phyloP scores from a whole-genome alignment of 2,113 vertebrate species.

The Sceloporus undulatus region DNA sequence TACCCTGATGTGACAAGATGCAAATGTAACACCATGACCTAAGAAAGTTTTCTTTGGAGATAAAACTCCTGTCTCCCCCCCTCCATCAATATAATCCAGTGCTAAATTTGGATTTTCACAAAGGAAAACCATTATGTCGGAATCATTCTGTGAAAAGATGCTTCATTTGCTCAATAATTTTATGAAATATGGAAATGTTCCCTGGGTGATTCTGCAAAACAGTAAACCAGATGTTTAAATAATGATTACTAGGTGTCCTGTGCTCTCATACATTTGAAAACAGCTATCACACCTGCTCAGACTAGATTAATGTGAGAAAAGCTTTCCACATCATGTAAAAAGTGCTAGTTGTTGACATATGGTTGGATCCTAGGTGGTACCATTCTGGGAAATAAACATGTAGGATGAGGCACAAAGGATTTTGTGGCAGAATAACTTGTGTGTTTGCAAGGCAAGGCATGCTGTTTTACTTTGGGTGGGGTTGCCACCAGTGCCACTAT shows the following conservation, averaged over 20 bases:
- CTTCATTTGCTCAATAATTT: constrained; percentile 16
- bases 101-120: neutral
- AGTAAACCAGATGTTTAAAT: constrained; percentile 31
- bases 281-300: neutral
- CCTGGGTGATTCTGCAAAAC: constrained; percentile 10
- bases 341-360: neutral
- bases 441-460: neutral
- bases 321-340: constrained; percentile 7
- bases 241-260: neutral
- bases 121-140: neutral
- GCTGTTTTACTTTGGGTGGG: neutral
- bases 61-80: too few relatives aligned
- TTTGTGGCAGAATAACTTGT: neutral
- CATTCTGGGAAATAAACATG: constrained; percentile 25
- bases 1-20: neutral
- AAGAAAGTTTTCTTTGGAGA: neutral
- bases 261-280: neutral
- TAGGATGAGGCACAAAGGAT: neutral
- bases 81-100: neutral
- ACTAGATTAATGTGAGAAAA: neutral
- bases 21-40: neutral
- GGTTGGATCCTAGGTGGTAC: neutral
- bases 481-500: neutral
- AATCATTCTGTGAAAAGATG: constrained; percentile 14
- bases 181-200: constrained; percentile 22